phyloP scores from a whole-genome alignment of 1,140 invertebrate genomes.

The Thaumetopoea pityocampa region DNA sequence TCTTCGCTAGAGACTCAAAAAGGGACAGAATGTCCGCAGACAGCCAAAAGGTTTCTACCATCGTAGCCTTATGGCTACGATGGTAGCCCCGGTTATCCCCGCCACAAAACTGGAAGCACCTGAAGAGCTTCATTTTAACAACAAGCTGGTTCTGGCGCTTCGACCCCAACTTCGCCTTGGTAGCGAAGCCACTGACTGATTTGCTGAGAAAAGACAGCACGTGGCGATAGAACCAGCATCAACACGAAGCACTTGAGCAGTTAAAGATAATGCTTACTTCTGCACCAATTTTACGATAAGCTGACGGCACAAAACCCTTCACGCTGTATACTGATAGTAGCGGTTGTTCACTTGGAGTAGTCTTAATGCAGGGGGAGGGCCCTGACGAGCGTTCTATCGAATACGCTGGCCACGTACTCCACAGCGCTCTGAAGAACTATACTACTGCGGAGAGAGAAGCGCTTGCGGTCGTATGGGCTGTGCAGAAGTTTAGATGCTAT shows the following conservation, averaged over 20 bases:
- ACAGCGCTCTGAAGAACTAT: constrained; percentile 1
- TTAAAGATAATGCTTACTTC: background rate
- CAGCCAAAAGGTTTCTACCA: constrained; percentile 40
- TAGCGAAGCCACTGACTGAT: constrained; percentile 45
- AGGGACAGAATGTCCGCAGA: constrained; percentile 45
- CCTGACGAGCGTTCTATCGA: background rate
- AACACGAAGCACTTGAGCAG: background rate
- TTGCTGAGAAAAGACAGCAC: background rate
- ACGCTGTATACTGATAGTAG: too few species aligned
- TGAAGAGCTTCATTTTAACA: constrained; percentile 38
- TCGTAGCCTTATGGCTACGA: constrained; percentile 39
- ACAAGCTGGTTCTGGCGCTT: constrained; percentile 55
- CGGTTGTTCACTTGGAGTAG: too few species aligned
- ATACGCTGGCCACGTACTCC: background rate
- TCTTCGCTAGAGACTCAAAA: constrained; percentile 48
- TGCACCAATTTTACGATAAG: too few species aligned
- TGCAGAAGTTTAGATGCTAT: constrained; percentile 53
- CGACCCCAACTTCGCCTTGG: constrained; percentile 42
- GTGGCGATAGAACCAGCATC: background rate
- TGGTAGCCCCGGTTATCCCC: constrained; percentile 33
- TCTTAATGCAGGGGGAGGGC: too few species aligned
- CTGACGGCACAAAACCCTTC: too few species aligned
- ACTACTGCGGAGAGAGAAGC: constrained; percentile 60
- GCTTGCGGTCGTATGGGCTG: constrained; percentile 64
- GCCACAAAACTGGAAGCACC: constrained; percentile 38